Conservation (phyloP, 2,113 vertebrate genomes). For the Ciconia stormi region DNA sequence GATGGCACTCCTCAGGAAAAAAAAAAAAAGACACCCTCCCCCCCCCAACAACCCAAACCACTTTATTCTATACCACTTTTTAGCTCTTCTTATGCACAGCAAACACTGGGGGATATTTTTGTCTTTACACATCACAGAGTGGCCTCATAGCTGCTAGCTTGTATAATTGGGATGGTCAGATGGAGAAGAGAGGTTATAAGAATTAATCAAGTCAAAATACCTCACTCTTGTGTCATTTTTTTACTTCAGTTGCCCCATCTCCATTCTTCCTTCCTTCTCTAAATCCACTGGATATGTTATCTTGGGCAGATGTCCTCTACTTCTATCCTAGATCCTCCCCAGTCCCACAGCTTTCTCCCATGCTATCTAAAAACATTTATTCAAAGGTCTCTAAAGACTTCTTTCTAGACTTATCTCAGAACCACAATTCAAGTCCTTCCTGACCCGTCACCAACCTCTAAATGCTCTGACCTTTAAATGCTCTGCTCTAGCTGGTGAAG, state of each 20-base stretch:
- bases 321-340: background rate
- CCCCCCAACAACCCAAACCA: background rate
- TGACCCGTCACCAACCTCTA: background rate
- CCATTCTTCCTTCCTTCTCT: background rate
- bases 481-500: background rate
- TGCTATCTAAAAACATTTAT: background rate
- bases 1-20: background rate
- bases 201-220: background rate
- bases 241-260: background rate
- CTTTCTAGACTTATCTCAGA: background rate
- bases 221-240: background rate
- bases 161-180: background rate
- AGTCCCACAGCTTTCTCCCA: background rate
- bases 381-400: background rate
- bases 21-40: background rate
- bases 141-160: background rate
- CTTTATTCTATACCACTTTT: background rate
- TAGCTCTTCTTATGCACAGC: background rate
- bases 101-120: background rate
- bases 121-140: fast-evolving
- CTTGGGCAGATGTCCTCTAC: background rate
- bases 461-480: background rate
- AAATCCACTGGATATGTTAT: background rate
- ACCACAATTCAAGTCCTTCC: background rate
- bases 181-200: background rate